These are phyloP conservation scores for Sepioteuthis lessoniana DNA, from an alignment of 2,888 invertebrate genomes.

Conservation along the genomic window DNA sequence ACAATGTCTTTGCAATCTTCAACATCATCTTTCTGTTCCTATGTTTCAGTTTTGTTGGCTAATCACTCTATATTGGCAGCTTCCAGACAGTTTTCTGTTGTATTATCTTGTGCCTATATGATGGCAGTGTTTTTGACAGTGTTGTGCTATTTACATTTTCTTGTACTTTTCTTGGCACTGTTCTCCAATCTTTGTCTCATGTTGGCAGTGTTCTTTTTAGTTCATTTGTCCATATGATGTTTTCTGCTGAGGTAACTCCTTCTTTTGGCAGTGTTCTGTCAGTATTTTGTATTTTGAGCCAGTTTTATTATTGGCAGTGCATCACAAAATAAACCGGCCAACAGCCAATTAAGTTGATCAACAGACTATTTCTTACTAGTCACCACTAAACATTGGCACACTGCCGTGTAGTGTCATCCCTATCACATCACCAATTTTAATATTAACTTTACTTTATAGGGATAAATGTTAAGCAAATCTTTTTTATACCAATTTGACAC, in stretches of 20 bases:
- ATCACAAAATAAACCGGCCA: neutral
- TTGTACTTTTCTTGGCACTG: neutral
- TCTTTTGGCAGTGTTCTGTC: slow-evolving; percentile 21
- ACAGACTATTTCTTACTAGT: neutral
- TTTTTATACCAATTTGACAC: neutral
- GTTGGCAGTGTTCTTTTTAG: slow-evolving; percentile 20
- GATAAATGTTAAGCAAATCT: neutral
- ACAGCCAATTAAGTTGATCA: slow-evolving; percentile 33
- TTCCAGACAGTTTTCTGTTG: neutral
- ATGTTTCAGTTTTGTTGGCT: neutral
- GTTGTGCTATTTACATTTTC: neutral
- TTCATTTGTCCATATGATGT: slow-evolving; percentile 33
- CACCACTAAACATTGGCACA: neutral
- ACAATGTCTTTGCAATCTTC: neutral
- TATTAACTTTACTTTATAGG: neutral
- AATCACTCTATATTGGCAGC: slow-evolving; percentile 17
- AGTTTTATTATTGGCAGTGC: slow-evolving; percentile 18
- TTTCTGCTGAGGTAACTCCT: neutral
- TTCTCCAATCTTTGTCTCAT: neutral
- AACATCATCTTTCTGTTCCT: neutral
- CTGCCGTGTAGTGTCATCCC: neutral
- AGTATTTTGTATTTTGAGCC: slow-evolving; percentile 33
- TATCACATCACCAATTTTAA: neutral
- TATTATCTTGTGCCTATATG: neutral
- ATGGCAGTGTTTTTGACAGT: neutral